Percentiles rank a stretch among this genome's conserved stretches.
Evolutionary conservation across 2,888 invertebrate genomes (phyloP).

Genomic region (Drepana falcataria): DNA sequence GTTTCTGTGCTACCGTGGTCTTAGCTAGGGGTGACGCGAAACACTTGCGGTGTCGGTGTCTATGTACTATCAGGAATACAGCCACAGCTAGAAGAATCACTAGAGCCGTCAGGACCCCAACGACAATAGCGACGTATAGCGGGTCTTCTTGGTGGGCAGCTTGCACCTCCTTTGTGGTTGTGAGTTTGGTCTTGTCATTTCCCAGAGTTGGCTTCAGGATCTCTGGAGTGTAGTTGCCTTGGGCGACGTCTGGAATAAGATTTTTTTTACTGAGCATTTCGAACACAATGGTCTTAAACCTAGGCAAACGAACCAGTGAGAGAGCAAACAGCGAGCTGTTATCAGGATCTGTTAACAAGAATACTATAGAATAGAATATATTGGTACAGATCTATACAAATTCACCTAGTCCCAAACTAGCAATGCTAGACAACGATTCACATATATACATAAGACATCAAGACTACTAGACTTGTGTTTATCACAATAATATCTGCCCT

Average conservation of each 20-base stretch:
- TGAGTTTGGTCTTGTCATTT: constrained; percentile 67
- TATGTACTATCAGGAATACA: constrained; percentile 84
- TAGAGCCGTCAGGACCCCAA: constrained; percentile 86
- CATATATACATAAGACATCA: too few relatives aligned
- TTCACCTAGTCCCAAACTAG: too few relatives aligned
- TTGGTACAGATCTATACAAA: too few relatives aligned
- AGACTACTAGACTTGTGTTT: too few relatives aligned
- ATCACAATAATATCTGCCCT: too few relatives aligned
- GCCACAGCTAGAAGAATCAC: constrained; percentile 85
- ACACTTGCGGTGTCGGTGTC: constrained; percentile 85
- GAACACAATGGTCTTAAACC: too few relatives aligned
- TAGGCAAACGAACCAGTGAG: background rate
- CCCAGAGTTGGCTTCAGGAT: constrained; percentile 74
- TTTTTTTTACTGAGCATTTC: background rate
- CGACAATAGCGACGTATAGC: constrained; percentile 86
- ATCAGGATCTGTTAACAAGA: too few relatives aligned
- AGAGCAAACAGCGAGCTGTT: too few relatives aligned
- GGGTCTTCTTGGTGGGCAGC: constrained; percentile 84
- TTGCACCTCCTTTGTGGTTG: constrained; percentile 78
- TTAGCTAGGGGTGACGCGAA: constrained; percentile 83
- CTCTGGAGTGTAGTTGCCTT: constrained; percentile 86
- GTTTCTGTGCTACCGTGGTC: constrained; percentile 56
- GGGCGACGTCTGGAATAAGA: constrained; percentile 76
- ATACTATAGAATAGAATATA: too few relatives aligned
- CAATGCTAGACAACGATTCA: too few relatives aligned